Evolutionary conservation across 2,797 vertebrate species (phyloP).

Genomic region (Xerus rutilus): DNA sequence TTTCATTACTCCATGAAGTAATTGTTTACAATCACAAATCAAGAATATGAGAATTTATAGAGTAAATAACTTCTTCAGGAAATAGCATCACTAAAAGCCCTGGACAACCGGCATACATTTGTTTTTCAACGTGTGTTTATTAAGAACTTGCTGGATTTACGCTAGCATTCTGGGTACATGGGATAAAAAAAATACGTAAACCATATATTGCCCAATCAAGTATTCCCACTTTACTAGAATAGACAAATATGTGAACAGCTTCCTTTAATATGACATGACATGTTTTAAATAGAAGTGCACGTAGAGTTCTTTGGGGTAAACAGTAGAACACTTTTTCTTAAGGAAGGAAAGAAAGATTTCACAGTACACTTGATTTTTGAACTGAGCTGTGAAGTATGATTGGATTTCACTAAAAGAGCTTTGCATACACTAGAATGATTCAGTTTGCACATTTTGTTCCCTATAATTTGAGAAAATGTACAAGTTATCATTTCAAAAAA

Average conservation of each 20-base stretch:
- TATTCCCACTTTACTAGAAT: background rate
- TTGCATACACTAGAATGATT: background rate
- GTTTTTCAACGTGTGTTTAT: background rate
- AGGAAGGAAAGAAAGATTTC: conserved; percentile 29
- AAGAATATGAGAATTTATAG: conserved; percentile 18
- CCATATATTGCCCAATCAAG: background rate
- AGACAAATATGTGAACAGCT: background rate
- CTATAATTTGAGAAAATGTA: conserved; percentile 1
- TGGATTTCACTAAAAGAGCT: background rate
- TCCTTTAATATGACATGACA: background rate
- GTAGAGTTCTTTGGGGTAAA: background rate
- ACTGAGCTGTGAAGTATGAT: background rate
- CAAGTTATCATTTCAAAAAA: conserved; percentile 11
- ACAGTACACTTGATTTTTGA: conserved; percentile 8
- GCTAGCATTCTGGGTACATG: background rate
- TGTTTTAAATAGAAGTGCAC: background rate
- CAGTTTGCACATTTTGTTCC: background rate
- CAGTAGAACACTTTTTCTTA: background rate
- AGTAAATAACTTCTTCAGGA: background rate
- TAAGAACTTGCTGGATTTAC: conserved; percentile 29
- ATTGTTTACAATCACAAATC: conserved; percentile 1
- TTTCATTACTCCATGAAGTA: background rate
- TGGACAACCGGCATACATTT: background rate
- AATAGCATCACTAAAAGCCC: background rate
- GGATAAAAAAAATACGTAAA: background rate